These are phyloP conservation scores for Nannoperca australis DNA, from an alignment of 2,797 vertebrate species.

Conservation along the genomic window DNA sequence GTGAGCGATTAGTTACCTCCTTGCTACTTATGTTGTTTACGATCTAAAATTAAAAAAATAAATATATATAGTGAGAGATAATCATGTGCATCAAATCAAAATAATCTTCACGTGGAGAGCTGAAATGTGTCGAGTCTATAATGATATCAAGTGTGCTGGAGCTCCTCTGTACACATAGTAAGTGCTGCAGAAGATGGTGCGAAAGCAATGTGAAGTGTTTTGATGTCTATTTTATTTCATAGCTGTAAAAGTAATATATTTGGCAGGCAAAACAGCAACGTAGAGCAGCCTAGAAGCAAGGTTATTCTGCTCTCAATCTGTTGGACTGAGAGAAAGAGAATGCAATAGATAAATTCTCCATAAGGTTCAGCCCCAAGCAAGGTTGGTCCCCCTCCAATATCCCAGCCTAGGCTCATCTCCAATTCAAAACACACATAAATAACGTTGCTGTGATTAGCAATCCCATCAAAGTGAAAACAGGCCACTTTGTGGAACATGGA, in stretches of 20 bases:
- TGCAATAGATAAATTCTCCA: conserved; percentile 80
- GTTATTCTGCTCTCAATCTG: conserved; percentile 81
- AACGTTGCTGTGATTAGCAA: conserved; percentile 84
- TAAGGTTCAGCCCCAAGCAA: conserved; percentile 82
- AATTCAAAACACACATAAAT: conserved; percentile 87
- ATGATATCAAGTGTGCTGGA: conserved; percentile 38
- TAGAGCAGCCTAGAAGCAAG: conserved; percentile 77
- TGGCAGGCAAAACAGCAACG: conserved; percentile 79
- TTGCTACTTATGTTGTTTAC: background rate
- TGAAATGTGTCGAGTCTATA: conserved; percentile 33
- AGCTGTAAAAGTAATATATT: conserved; percentile 74
- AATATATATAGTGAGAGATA: conserved; percentile 10
- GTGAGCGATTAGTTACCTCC: conserved; percentile 2
- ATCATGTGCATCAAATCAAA: conserved; percentile 37
- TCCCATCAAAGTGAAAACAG: conserved; percentile 85
- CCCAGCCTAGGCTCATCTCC: conserved; percentile 80
- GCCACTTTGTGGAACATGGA: conserved; percentile 84
- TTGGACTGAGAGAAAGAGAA: conserved; percentile 77
- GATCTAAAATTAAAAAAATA: background rate
- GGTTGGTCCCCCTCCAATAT: conserved; percentile 82
- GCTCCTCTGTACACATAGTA: conserved; percentile 32
- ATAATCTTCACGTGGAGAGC: conserved; percentile 36
- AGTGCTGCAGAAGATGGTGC: conserved; percentile 47
- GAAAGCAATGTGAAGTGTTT: conserved; percentile 64
- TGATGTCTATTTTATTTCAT: conserved; percentile 78